Evolutionary conservation across 92 coral and sea anemone species (phyloP), one percentile per base, ranked within the genome.

Genomic region (Heliopora coerulea): DNA sequence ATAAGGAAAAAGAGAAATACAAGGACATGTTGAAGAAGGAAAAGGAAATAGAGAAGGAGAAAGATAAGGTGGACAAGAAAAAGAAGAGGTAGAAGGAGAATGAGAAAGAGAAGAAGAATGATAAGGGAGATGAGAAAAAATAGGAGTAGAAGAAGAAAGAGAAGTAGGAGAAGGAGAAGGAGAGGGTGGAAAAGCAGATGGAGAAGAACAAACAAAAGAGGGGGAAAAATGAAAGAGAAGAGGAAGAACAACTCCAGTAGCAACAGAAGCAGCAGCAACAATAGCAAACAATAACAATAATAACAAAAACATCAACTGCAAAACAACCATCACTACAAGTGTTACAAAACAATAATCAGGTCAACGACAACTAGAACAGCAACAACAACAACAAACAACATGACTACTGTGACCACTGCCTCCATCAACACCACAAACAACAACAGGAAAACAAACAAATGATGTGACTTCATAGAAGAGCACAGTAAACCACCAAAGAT

Each of bases 181-280:
- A n/a, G n/a, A n/a, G n/a, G n/a, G n/a, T n/a, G n/a, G n/a, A n/a
- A n/a, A n/a, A n/a, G n/a, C n/a, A n/a, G n/a, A n/a, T n/a, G n/a
- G n/a, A n/a, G 5, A 37, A 12, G n/a, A 2, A 15, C 10, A 46
- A 46, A 46, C 12, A 46, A 46, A 6, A 8, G n/a, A 15, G n/a
- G n/a, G 52, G 12, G 11, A 11, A 37, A 37, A 37, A 37, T 37
- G 52, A 46, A 46, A 8, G 11, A 11, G 11, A 37, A 37, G 11
- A 4, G 52, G 15, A 46, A 8, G 2, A 46, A 15, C 17, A 46
- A 15, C 52, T 6, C 17, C 68, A 73, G 13, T 49, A 50, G 14
- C 79, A 73, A 23, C 39, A 73, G 21, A 68, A 40, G 42, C 41
- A 26, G 39, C 69, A 56, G 42, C 49, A 39, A 49, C 46, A 58